These are phyloP conservation scores for Geothlypis trichas DNA, from an alignment of 2,113 vertebrate genomes.

Conservation along the genomic window DNA sequence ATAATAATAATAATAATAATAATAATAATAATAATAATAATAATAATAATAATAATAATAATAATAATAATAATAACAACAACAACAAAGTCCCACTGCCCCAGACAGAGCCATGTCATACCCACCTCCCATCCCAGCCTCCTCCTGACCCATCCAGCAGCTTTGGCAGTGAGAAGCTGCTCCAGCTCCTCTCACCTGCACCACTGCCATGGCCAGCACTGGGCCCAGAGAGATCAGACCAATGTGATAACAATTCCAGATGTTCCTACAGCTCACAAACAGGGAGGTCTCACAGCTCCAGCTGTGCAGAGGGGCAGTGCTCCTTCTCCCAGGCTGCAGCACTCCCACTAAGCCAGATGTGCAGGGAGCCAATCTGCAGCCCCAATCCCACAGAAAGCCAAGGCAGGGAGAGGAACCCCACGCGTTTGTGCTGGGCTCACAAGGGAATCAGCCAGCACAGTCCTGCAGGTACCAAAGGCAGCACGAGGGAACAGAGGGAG, in stretches of 20 bases:
- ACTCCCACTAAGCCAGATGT: accelerated
- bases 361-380: not conserved
- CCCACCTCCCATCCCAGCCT: not conserved
- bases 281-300: not conserved
- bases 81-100: not conserved
- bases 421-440: not conserved
- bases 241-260: accelerated
- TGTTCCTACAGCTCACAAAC: not conserved
- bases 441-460: not conserved
- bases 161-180: not conserved
- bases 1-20: not conserved
- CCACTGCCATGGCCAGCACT: accelerated
- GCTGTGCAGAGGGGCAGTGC: not conserved
- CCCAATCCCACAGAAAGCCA: not conserved
- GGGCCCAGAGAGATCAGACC: not conserved
- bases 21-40: not conserved
- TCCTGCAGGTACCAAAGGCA: not conserved
- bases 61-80: not conserved
- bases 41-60: not conserved
- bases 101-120: not conserved
- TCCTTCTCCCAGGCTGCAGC: not conserved
- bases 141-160: not conserved
- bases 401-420: not conserved
- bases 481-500: accelerated
- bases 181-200: not conserved